These are phyloP conservation scores for Microdon myrmicae DNA, from an alignment of 2,888 invertebrate species.

Conservation along the genomic window DNA sequence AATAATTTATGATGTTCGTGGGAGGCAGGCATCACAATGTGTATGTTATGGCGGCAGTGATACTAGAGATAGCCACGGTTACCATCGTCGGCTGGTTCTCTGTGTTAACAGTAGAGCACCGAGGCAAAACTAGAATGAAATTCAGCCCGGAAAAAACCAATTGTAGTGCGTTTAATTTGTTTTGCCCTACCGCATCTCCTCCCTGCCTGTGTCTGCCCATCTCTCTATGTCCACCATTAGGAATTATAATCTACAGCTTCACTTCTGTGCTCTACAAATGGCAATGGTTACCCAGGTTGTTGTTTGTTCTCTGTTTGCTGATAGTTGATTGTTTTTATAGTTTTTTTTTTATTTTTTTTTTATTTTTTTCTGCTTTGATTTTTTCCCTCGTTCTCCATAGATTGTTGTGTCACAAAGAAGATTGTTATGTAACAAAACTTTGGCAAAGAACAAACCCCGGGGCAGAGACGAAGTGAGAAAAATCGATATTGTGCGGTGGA, in stretches of 20 bases:
- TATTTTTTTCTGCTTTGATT: conserved; percentile 11
- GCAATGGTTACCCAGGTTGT: conserved; percentile 9
- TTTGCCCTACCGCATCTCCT: no score
- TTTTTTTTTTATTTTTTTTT: no score
- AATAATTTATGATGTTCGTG: conserved; percentile 33
- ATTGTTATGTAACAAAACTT: conserved; percentile 23
- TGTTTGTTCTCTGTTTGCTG: no score
- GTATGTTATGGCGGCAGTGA: neutral
- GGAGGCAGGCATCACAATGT: conserved; percentile 26
- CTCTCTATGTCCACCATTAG: conserved; percentile 49
- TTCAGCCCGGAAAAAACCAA: conserved; percentile 67
- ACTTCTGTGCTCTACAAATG: conserved; percentile 43
- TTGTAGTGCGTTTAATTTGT: conserved; percentile 65
- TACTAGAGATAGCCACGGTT: conserved; percentile 16
- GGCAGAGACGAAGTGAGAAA: conserved; percentile 13
- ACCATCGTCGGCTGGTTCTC: conserved; percentile 42
- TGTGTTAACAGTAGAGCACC: conserved; percentile 14
- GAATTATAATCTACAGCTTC: conserved; percentile 48
- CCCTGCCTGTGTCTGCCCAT: no score
- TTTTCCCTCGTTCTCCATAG: conserved; percentile 10
- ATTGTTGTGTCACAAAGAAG: conserved; percentile 8
- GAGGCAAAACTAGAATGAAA: conserved; percentile 37
- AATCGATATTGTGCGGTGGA: conserved; percentile 32
- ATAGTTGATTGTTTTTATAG: no score
- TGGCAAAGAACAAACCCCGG: conserved; percentile 10